Percentiles rank a stretch among this genome's conserved stretches.
phyloP scores from a whole-genome alignment of 1,140 invertebrate genomes.

The Cherax quadricarinatus region DNA sequence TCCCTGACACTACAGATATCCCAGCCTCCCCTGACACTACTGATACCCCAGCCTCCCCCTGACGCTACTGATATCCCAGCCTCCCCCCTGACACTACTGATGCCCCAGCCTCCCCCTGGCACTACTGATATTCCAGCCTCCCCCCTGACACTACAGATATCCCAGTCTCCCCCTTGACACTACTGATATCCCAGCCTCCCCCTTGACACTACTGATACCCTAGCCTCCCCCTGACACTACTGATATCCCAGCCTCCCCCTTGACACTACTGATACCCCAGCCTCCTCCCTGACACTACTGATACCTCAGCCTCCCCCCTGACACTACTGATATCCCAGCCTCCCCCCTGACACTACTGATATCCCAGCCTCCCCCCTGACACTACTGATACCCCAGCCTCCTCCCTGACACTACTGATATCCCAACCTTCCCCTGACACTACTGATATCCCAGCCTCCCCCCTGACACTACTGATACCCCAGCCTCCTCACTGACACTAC shows the following conservation, averaged over 20 bases:
- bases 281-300: not conserved
- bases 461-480: too few relatives aligned
- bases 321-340: not conserved
- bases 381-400: not conserved
- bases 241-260: not conserved
- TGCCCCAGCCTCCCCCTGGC: not conserved
- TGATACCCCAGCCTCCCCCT: not conserved
- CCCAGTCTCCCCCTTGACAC: not conserved
- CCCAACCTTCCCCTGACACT: not conserved
- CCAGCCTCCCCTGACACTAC: not conserved
- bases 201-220: too few relatives aligned
- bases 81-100: not conserved
- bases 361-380: not conserved
- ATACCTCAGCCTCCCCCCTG: not conserved
- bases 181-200: not conserved
- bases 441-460: not conserved
- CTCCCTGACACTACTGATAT: not conserved
- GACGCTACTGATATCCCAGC: too few relatives aligned
- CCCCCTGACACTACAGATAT: not conserved
- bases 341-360: not conserved
- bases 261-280: not conserved
- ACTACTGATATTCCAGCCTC: not conserved
- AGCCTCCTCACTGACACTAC: not conserved
- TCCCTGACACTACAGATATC: not conserved
- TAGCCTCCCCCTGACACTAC: too few relatives aligned